Percentiles rank a stretch among this genome's conserved stretches.
phyloP scores from a whole-genome alignment of 2,113 vertebrate species.

The Rhizomys pruinosus region DNA sequence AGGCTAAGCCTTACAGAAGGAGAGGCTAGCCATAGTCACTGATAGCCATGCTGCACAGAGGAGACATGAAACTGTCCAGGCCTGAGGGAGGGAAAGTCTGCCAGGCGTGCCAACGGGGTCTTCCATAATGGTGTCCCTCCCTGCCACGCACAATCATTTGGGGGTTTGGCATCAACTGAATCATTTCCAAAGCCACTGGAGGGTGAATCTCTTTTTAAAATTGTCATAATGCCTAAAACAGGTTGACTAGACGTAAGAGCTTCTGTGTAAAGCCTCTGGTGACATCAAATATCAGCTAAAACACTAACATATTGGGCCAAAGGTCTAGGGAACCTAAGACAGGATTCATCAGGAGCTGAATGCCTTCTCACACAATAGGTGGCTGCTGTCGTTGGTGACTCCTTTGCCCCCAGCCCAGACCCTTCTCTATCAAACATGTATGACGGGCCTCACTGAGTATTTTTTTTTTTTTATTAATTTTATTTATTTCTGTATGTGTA shows the following conservation, averaged over 20 bases:
- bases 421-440: neutral
- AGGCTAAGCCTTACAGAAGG: neutral
- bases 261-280: neutral
- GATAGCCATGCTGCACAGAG: neutral
- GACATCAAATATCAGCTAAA: neutral
- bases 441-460: neutral
- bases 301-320: neutral
- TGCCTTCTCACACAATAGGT: neutral
- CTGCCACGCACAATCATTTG: neutral
- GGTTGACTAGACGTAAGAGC: neutral
- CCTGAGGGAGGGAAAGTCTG: neutral
- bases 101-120: neutral
- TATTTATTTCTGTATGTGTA: too few species aligned
- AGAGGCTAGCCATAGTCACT: neutral
- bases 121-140: neutral
- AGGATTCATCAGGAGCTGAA: rapidly evolving
- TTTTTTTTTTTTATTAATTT: too few species aligned
- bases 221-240: neutral
- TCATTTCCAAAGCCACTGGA: neutral
- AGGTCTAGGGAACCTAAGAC: neutral
- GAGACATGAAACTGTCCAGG: neutral
- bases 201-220: neutral
- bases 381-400: neutral
- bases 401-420: neutral
- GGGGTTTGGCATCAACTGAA: neutral